These are phyloP conservation scores for Lasioglossum leucozonium DNA, from an alignment of 2,888 invertebrate genomes.

Conservation along the genomic window DNA sequence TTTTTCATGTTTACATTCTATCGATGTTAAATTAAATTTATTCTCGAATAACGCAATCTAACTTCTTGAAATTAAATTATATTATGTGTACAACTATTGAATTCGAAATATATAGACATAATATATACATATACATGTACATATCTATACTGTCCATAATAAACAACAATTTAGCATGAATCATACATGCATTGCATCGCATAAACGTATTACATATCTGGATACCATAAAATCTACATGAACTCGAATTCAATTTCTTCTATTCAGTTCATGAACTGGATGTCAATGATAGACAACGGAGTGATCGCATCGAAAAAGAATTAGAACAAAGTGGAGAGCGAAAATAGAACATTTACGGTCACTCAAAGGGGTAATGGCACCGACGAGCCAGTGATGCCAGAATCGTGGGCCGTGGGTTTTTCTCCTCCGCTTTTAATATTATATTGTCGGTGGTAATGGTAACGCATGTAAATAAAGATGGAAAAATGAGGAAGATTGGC, in stretches of 20 bases:
- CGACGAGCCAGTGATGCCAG: no score
- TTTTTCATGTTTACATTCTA: not conserved
- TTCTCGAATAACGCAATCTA: not conserved
- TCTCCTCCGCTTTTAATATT: no score
- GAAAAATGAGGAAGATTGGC: not conserved
- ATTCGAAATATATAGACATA: no score
- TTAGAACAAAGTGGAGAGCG: not conserved
- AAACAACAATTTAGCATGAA: not conserved
- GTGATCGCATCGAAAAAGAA: not conserved
- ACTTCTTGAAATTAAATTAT: not conserved
- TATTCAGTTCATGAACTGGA: not conserved
- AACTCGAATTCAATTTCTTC: not conserved
- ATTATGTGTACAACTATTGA: no score
- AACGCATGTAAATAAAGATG: not conserved
- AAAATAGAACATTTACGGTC: not conserved
- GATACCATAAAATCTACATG: not conserved
- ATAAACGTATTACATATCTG: not conserved
- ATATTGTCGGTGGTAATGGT: no score
- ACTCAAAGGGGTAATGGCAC: not conserved
- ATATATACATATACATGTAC: no score
- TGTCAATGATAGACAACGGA: not conserved
- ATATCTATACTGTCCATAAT: not conserved
- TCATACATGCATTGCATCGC: not conserved
- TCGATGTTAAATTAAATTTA: not conserved
- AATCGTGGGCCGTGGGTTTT: no score